These are phyloP conservation scores for Coenonympha arcania DNA, from an alignment of 2,888 invertebrate genomes.

Conservation along the genomic window DNA sequence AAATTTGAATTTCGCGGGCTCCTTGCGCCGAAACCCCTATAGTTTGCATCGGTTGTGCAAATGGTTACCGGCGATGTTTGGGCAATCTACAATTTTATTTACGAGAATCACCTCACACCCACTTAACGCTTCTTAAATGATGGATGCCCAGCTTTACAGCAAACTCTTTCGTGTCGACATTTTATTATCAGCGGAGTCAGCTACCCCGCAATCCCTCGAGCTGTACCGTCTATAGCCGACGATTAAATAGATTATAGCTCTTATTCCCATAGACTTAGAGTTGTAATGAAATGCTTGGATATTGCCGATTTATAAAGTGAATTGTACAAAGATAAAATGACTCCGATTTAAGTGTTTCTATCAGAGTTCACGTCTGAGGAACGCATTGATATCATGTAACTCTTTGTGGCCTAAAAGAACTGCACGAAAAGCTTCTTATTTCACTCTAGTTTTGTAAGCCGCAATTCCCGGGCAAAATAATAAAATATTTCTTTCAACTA, in stretches of 20 bases:
- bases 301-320: conserved; percentile 11
- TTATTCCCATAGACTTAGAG: conserved; percentile 2
- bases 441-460: too few relatives aligned
- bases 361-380: neutral
- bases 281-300: neutral
- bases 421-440: too few relatives aligned
- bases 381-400: neutral
- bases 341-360: conserved; percentile 3
- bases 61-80: too few relatives aligned
- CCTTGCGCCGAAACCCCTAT: too few relatives aligned
- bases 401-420: neutral
- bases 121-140: too few relatives aligned
- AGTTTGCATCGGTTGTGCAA: too few relatives aligned
- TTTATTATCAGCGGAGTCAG: conserved; percentile 68
- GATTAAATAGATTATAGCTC: conserved; percentile 4
- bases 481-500: too few relatives aligned
- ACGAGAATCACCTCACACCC: too few relatives aligned
- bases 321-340: conserved; percentile 5
- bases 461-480: too few relatives aligned
- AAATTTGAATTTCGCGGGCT: too few relatives aligned
- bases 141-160: conserved; percentile 35
- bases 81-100: too few relatives aligned
- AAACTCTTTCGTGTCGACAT: conserved; percentile 67
- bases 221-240: conserved; percentile 56
- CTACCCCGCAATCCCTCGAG: conserved; percentile 59